A percentile compares a stretch with the other conserved stretches of the same genome.
phyloP scores from a whole-genome alignment of 2,797 vertebrate species.

The Limnodromus scolopaceus region DNA sequence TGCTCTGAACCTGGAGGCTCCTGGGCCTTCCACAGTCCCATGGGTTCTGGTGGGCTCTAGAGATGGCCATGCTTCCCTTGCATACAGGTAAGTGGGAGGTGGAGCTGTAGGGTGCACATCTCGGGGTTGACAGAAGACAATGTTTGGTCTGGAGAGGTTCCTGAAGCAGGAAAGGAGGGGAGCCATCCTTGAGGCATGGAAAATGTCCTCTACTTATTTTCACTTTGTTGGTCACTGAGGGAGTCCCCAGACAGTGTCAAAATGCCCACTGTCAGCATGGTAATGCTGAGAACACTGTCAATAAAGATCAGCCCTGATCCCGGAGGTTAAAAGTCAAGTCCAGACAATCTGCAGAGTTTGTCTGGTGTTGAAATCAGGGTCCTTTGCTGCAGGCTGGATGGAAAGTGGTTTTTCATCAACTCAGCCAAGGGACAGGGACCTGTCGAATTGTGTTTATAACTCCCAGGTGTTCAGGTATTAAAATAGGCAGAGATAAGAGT shows the following conservation, averaged over 20 bases:
- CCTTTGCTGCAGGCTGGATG: not conserved
- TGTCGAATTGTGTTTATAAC: not conserved
- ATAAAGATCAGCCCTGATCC: not conserved
- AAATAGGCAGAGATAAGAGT: not conserved
- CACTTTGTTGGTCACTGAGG: not conserved
- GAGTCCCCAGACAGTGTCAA: not conserved
- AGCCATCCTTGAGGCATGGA: not conserved
- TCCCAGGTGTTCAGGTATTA: not conserved
- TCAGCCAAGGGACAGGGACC: not conserved
- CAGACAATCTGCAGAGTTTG: not conserved
- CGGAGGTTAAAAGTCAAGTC: not conserved
- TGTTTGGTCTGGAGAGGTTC: not conserved
- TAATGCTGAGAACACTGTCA: not conserved
- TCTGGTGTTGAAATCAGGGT: not conserved
- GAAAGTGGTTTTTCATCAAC: not conserved
- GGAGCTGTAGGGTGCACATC: not conserved
- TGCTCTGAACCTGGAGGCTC: not conserved
- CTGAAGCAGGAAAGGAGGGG: not conserved
- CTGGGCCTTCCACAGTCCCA: rapidly evolving
- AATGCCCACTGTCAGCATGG: not conserved
- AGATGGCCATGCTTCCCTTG: not conserved
- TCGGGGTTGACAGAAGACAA: not conserved
- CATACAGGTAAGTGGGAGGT: not conserved
- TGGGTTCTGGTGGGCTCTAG: not conserved
- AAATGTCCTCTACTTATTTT: not conserved